Percentiles rank a stretch among this genome's conserved stretches.
phyloP scores from a whole-genome alignment of 2,113 vertebrate species.

The Crypturellus undulatus region DNA sequence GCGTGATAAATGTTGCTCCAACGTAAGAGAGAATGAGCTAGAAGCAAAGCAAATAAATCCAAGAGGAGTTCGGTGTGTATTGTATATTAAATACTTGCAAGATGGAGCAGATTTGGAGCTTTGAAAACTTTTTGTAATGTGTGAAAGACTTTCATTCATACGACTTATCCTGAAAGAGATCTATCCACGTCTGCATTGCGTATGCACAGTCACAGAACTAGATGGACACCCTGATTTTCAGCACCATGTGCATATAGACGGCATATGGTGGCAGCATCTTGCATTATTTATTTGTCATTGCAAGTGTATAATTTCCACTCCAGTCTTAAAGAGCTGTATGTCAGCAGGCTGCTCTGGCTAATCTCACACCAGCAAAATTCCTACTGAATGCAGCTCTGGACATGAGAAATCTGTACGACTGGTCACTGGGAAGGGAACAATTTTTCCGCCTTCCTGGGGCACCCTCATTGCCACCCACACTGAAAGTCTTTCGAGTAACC shows the following conservation, averaged over 20 bases:
- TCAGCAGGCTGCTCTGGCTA: not conserved
- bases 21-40: not conserved
- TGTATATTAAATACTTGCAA: not conserved
- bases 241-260: not conserved
- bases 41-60: not conserved
- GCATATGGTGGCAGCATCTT: not conserved
- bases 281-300: not conserved
- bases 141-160: not conserved
- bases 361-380: not conserved
- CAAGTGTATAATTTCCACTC: not conserved
- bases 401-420: not conserved
- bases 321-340: not conserved
- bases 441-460: not conserved
- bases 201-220: not conserved
- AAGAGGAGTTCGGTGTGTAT: not conserved
- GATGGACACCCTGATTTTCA: not conserved
- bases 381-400: not conserved
- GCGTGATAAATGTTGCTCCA: not conserved
- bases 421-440: not conserved
- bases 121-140: not conserved
- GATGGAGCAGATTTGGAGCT: not conserved
- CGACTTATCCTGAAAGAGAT: not conserved
- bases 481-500: not conserved
- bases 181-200: not conserved
- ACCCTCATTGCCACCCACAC: not conserved